Base-by-base conservation (phyloP, 37 sponge, comb jelly and placozoan species). In the Beroe ovata region DNA sequence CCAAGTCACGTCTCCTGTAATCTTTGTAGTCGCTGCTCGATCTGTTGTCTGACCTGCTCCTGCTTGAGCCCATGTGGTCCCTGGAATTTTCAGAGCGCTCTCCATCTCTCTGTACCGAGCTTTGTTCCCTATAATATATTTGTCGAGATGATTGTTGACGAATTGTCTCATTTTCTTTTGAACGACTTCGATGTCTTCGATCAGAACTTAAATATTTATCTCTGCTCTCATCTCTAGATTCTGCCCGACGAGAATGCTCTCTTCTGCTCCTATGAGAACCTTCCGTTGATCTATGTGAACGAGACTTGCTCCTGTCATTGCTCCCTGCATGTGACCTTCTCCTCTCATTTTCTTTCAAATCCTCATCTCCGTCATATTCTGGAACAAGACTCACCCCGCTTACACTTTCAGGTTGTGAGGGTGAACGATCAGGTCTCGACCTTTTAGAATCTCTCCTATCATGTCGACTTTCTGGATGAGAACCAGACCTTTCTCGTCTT, bases 361-460 rank as follows among this genome's bases (percentile, higher is more conserved):
- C 69, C 16, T 66, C 69, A 34, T 26, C 69, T 30, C 69, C 35
- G 16, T 66, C 69, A 66, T 66, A 66, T 66, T 66, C 69, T 14
- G 69, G 69, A 11, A 66, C 69, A 14, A 66, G 30, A 30, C 69
- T 66, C 1, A 66, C 34, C 36, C 34, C 34, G 1, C 30, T 1
- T 18, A 0, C 30, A 30, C 32, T 29, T 61, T 61, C 21, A 25
- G 22, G 3, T 26, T 22, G 4, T 20, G 22, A 25, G 22, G 28
- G 22, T 3, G 69, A 66, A 34, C 16, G 30, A 29, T 25, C 19
- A 66, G 69, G 30, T 66, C 36, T 66, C 16, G 36, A 29, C 16
- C 69, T 26, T 66, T 66, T 66, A 34, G 69, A 30, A 66, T 18
- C 16, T 4, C 36, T 26, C 8, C 16, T 26, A 34, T 66, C 69